These are phyloP conservation scores for Ispidina picta DNA, from an alignment of 2,797 vertebrate species.

Conservation along the genomic window DNA sequence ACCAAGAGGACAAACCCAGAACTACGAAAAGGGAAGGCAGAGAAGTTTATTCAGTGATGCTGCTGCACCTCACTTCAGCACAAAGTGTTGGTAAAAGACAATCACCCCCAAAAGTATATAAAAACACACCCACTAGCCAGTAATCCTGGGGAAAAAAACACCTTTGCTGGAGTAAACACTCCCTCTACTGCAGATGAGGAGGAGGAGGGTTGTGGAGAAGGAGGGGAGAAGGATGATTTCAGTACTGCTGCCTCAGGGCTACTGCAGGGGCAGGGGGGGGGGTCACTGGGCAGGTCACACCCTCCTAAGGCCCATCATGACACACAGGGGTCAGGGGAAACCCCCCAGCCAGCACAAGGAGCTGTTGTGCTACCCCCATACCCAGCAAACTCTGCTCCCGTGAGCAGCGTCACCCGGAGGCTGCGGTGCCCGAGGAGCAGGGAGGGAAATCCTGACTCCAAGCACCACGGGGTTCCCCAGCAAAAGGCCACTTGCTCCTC, in stretches of 20 bases:
- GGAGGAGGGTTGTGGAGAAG: not conserved
- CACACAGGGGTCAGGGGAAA: not conserved
- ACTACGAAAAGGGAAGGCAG: conserved; percentile 45
- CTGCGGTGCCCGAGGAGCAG: not conserved
- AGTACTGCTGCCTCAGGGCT: not conserved
- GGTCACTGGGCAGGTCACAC: not conserved
- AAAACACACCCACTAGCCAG: conserved; percentile 30
- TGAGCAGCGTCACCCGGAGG: not conserved
- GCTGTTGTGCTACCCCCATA: not conserved
- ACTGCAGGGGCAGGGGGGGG: not conserved
- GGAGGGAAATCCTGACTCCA: conserved; percentile 24
- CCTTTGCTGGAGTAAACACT: conserved; percentile 36
- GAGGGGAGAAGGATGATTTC: not conserved
- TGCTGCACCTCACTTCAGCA: conserved; percentile 1
- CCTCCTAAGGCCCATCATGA: not conserved
- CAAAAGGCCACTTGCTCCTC: conserved; percentile 59
- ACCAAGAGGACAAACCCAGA: not conserved
- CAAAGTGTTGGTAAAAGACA: not conserved
- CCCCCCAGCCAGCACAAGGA: not conserved
- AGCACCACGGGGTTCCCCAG: conserved; percentile 63
- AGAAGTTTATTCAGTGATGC: conserved; percentile 68
- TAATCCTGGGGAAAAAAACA: conserved; percentile 17
- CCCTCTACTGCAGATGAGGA: conserved; percentile 30
- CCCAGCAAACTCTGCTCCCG: not conserved
- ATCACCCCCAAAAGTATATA: conserved; percentile 14